Evolutionary conservation across 2,113 vertebrate species (phyloP).

Genomic region (Carassius carassius): DNA sequence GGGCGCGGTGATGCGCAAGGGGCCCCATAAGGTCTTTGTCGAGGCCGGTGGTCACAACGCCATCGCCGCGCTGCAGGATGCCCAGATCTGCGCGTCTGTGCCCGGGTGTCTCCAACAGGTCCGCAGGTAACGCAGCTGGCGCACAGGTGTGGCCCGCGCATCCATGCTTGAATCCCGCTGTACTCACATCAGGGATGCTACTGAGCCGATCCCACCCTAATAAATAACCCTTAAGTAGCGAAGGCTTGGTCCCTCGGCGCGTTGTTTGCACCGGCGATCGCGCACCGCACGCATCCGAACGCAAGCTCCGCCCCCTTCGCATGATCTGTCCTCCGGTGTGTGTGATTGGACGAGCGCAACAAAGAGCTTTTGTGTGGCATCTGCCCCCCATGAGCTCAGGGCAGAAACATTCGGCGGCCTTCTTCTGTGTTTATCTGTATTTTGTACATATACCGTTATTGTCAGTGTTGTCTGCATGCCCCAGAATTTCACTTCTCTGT

Average conservation of each 20-base stretch:
- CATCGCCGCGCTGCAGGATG: constrained; percentile 18
- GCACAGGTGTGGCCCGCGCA: constrained; percentile 53
- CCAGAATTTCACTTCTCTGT: too few relatives aligned
- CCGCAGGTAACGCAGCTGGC: constrained; percentile 72
- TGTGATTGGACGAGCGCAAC: constrained; percentile 67
- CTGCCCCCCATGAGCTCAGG: constrained; percentile 46
- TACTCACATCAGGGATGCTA: constrained; percentile 8
- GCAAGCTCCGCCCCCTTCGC: constrained; percentile 66
- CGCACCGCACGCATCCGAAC: constrained; percentile 43
- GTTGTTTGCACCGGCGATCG: constrained; percentile 59
- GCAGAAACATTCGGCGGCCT: constrained; percentile 24
- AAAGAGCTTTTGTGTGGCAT: constrained; percentile 73
- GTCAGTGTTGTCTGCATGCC: too few relatives aligned
- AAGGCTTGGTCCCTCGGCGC: background rate
- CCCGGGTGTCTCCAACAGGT: constrained; percentile 48
- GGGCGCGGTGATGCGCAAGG: constrained; percentile 29
- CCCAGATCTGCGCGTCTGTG: constrained; percentile 7
- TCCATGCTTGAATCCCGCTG: constrained; percentile 53
- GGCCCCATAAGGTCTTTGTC: constrained; percentile 29
- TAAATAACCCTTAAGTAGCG: background rate
- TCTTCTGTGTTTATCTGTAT: too few relatives aligned
- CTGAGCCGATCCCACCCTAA: background rate
- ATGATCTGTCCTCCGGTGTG: constrained; percentile 65
- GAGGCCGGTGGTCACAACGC: constrained; percentile 38
- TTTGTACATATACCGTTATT: too few relatives aligned